These are phyloP conservation scores for Crypturellus undulatus DNA, from an alignment of 2,113 vertebrate species.

Conservation along the genomic window DNA sequence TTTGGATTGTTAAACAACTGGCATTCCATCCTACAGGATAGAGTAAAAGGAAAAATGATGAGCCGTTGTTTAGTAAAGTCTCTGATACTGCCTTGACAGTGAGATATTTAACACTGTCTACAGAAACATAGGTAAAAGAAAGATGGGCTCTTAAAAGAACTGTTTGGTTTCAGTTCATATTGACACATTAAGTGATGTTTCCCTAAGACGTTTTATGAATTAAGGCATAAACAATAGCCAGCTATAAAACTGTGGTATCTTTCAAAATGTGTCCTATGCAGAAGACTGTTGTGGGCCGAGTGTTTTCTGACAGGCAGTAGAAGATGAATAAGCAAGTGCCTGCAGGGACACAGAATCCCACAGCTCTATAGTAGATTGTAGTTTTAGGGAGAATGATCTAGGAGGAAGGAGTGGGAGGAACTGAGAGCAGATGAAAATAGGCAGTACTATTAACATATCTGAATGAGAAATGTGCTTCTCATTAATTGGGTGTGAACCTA, in stretches of 20 bases:
- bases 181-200: conserved; percentile 50
- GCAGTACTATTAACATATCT: background rate
- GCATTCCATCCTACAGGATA: conserved; percentile 59
- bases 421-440: conserved; percentile 1
- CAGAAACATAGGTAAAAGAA: background rate
- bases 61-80: background rate
- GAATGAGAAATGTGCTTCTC: background rate
- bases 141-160: background rate
- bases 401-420: conserved; percentile 62
- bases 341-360: conserved; percentile 28
- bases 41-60: conserved; percentile 32
- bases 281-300: conserved; percentile 27
- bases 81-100: conserved; percentile 46
- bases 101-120: conserved; percentile 17
- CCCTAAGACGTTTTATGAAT: conserved; percentile 33
- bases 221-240: conserved; percentile 45
- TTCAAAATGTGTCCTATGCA: conserved; percentile 40
- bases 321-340: conserved; percentile 17
- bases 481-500: background rate
- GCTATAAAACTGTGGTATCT: conserved; percentile 18
- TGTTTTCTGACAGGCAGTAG: conserved; percentile 46
- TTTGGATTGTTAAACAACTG: conserved; percentile 59
- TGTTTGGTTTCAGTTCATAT: conserved; percentile 32
- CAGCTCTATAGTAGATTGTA: conserved; percentile 14
- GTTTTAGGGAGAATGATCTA: conserved; percentile 29